These are phyloP conservation scores for Hippocampus zosterae DNA, from an alignment of 2,113 vertebrate genomes.

Conservation along the genomic window DNA sequence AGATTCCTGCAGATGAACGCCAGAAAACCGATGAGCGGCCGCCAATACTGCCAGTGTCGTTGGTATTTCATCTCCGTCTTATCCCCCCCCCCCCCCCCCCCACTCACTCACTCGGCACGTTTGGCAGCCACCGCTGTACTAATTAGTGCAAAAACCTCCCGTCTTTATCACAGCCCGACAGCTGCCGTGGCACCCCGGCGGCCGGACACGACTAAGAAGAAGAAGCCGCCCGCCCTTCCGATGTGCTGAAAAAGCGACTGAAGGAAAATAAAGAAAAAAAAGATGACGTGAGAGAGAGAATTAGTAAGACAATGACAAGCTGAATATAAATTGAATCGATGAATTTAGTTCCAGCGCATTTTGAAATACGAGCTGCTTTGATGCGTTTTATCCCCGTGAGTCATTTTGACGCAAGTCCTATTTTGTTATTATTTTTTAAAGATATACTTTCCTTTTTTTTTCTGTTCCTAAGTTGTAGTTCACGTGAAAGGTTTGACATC, in stretches of 20 bases:
- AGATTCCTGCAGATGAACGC: constrained; percentile 32
- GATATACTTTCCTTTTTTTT: background rate
- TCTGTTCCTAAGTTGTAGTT: background rate
- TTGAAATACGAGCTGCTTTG: background rate
- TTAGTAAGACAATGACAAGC: background rate
- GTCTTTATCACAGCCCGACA: constrained; percentile 60
- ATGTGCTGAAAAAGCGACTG: constrained; percentile 24
- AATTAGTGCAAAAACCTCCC: constrained; percentile 63
- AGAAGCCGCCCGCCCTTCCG: constrained; percentile 3
- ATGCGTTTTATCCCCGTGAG: background rate
- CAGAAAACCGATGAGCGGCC: constrained; percentile 22
- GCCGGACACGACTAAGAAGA: constrained; percentile 9
- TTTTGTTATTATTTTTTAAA: too few relatives aligned
- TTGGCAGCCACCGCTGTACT: constrained; percentile 41
- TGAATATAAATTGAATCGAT: constrained; percentile 21
- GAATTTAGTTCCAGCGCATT: background rate
- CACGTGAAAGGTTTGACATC: background rate
- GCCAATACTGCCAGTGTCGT: constrained; percentile 63
- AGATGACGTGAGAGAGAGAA: background rate
- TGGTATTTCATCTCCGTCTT: constrained; percentile 46
- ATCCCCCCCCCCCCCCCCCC: too few relatives aligned
- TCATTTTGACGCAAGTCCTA: too few relatives aligned
- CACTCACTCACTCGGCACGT: constrained; percentile 27
- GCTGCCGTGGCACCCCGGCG: constrained; percentile 34
- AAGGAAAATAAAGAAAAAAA: constrained; percentile 31